phyloP scores from a whole-genome alignment of 2,888 invertebrate genomes.

The Lycophotia porphyrea region DNA sequence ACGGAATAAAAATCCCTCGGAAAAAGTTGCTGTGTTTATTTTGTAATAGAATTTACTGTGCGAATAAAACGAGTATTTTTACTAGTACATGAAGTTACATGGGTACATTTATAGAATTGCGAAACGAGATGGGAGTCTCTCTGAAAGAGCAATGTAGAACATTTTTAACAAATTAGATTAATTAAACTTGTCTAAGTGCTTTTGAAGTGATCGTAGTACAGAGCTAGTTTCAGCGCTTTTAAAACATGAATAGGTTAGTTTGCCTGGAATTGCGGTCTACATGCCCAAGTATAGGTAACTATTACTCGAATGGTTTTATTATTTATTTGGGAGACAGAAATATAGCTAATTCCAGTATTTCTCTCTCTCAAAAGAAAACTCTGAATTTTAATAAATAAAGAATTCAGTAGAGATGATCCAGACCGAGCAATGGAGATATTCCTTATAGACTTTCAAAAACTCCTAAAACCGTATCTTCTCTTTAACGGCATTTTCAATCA shows the following conservation, averaged over 20 bases:
- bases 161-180: constrained; percentile 16
- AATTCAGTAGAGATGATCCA: background rate
- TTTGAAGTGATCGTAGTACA: background rate
- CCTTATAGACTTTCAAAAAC: constrained; percentile 54
- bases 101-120: constrained; percentile 19
- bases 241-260: background rate
- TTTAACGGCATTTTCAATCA: constrained; percentile 82
- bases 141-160: background rate
- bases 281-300: background rate
- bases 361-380: background rate
- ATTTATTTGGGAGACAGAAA: background rate
- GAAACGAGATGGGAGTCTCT: constrained; percentile 20
- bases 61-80: constrained; percentile 43
- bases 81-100: constrained; percentile 26
- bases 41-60: constrained; percentile 37
- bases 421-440: background rate
- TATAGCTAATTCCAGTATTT: background rate
- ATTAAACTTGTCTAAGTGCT: constrained; percentile 1
- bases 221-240: background rate
- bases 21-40: constrained; percentile 35
- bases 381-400: background rate
- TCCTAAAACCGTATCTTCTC: constrained; percentile 72
- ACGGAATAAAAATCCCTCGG: constrained; percentile 27
- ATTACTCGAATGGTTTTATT: background rate
- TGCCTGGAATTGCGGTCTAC: background rate